These are phyloP conservation scores for Zoroaster sp. DNA, from an alignment of 53 echinoderm and acorn worm species.

Conservation along the genomic window DNA sequence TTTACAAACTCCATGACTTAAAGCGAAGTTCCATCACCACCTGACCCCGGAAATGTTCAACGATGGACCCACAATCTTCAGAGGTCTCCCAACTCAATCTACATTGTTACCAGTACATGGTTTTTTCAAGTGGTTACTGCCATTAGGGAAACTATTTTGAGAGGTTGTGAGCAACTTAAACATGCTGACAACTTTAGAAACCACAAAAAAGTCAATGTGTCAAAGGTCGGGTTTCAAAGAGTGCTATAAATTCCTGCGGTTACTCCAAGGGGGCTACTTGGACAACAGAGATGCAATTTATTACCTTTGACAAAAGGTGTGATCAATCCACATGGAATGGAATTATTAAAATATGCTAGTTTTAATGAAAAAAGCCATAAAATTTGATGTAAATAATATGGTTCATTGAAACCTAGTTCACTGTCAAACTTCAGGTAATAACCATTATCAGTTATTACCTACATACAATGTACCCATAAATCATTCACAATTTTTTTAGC, in stretches of 20 bases:
- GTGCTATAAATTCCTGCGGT: background rate
- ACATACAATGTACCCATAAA: too few relatives aligned
- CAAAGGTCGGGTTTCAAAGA: background rate
- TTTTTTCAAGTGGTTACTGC: background rate
- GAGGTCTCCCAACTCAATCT: background rate
- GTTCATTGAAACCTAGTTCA: too few relatives aligned
- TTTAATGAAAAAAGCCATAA: too few relatives aligned
- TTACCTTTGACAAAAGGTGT: background rate
- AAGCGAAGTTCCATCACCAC: too few relatives aligned
- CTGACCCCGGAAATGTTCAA: too few relatives aligned
- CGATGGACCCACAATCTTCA: background rate
- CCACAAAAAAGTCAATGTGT: background rate
- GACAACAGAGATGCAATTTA: background rate
- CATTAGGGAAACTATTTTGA: background rate
- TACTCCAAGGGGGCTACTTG: background rate
- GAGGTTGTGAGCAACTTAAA: background rate
- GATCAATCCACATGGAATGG: background rate
- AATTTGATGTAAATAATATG: too few relatives aligned
- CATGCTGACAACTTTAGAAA: background rate
- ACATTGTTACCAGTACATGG: background rate
- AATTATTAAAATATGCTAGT: too few relatives aligned
- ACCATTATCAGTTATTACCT: too few relatives aligned
- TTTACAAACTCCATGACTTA: too few relatives aligned
- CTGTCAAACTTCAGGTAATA: too few relatives aligned
- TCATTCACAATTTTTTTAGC: too few relatives aligned